These are phyloP conservation scores for Pardosa pseudoannulata DNA, from an alignment of 2,888 invertebrate genomes.

Conservation along the genomic window DNA sequence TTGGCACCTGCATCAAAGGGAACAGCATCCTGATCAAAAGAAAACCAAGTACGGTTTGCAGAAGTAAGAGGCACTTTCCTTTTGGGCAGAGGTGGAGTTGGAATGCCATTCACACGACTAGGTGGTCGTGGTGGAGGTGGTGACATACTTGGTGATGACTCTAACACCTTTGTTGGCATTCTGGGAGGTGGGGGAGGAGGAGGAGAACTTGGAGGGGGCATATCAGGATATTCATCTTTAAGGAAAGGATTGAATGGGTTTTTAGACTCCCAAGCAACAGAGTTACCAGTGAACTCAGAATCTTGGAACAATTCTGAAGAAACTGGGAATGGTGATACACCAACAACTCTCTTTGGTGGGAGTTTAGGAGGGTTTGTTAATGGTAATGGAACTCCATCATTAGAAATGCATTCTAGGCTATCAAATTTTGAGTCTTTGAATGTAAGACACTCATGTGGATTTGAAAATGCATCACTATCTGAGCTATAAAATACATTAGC, in stretches of 20 bases:
- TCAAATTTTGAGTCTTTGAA: background rate
- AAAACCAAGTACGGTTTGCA: conserved; percentile 40
- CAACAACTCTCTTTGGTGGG: conserved; percentile 33
- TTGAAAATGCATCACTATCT: background rate
- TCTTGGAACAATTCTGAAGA: background rate
- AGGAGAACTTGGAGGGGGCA: conserved; percentile 46
- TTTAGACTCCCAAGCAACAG: background rate
- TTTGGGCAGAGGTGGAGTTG: conserved; percentile 49
- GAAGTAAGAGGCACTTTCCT: conserved; percentile 24
- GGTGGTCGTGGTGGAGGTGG: conserved; percentile 52
- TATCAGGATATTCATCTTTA: conserved; percentile 23
- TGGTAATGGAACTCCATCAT: no score
- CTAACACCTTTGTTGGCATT: conserved; percentile 31
- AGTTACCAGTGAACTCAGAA: background rate
- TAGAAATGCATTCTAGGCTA: background rate
- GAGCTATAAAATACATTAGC: conserved; percentile 56
- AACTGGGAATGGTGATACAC: background rate
- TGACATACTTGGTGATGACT: conserved; percentile 14
- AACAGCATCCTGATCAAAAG: conserved; percentile 58
- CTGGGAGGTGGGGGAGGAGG: conserved; percentile 68
- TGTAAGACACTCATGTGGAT: background rate
- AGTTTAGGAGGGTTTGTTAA: conserved; percentile 27
- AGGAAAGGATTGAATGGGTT: conserved; percentile 67
- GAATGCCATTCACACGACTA: conserved; percentile 21
- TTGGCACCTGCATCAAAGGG: background rate